Evolutionary conservation across 2,113 vertebrate genomes (phyloP), one percentile per base, ranked within the genome.

Genomic region (Alexandromys fortis): DNA sequence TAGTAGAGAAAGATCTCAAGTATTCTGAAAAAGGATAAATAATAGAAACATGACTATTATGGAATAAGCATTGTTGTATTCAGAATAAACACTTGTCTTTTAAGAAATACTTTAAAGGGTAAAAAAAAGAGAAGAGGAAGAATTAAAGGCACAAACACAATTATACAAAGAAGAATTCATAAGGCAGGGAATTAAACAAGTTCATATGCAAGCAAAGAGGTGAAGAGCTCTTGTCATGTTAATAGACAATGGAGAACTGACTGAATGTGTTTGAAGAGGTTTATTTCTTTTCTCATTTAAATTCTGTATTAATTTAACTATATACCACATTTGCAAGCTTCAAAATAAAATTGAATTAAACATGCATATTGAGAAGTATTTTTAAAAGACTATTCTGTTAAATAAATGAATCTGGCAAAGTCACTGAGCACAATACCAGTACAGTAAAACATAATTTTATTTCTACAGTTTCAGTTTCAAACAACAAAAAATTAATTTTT

Each of bases 401-500:
- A 38, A 58, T 58, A 88, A 67, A 13, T 38, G 3, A 49, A 78
- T 70, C 83, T 78, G 45, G 28, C 42, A 81, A 92, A 88, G 47
- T 87, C 79, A 90, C 26, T 47, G n/a, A 6, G 75, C 11, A 77
- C 1, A 89, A 76, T 17, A 96, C 2, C n/a, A 61, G 63, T 83
- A 58, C 22, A 81, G 6, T 58, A 28, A 67, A 47, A 85, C 49
- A 72, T 14, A 81, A 45, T 26, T 70, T 0, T 85, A 77, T 67
- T 92, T 72, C 24, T 67, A 82, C 7, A 30, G 7, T 52, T 52
- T 65, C 14, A 55, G 9, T 21, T 77, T 21, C 26, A 72, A 94
- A 77, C 3, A 89, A n/a, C 16, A 86, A 26, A 92, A 83, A 47
- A 94, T 38, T 26, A 86, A 89, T 81, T 45, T 93, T 72, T 63